Percentiles rank a stretch among this genome's conserved stretches.
These are phyloP conservation scores for Cichlasoma orientale DNA, from an alignment of 2,797 vertebrate genomes.

Conservation along the genomic window DNA sequence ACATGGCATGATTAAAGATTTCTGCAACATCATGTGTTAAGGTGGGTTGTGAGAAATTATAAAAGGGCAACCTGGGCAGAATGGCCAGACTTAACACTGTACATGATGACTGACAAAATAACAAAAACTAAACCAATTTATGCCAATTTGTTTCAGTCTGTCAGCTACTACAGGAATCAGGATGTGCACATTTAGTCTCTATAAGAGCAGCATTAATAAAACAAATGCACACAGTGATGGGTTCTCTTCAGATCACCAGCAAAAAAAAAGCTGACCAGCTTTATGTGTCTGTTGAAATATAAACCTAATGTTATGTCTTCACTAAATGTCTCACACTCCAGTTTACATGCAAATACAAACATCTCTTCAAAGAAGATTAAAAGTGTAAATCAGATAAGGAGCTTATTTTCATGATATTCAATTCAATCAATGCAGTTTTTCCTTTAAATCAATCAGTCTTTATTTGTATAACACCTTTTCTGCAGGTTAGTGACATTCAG, in stretches of 20 bases:
- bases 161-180: not conserved
- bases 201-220: not conserved
- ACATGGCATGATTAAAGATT: constrained; percentile 18
- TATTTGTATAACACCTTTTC: not conserved
- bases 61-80: not conserved
- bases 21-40: constrained; percentile 14
- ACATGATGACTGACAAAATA: not conserved
- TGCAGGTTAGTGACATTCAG: not conserved
- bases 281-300: not conserved
- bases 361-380: not conserved
- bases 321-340: not conserved
- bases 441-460: not conserved
- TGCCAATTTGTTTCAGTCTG: not conserved
- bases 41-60: not conserved
- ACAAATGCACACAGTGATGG: not conserved
- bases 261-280: not conserved
- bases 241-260: not conserved
- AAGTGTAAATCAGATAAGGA: not conserved
- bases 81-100: not conserved
- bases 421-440: not conserved
- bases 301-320: not conserved
- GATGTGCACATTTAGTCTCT: not conserved
- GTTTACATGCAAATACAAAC: not conserved
- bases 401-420: not conserved
- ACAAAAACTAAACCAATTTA: not conserved